Conservation (phyloP, 2,113 vertebrate genomes). For the Lamprologus speciosus region DNA sequence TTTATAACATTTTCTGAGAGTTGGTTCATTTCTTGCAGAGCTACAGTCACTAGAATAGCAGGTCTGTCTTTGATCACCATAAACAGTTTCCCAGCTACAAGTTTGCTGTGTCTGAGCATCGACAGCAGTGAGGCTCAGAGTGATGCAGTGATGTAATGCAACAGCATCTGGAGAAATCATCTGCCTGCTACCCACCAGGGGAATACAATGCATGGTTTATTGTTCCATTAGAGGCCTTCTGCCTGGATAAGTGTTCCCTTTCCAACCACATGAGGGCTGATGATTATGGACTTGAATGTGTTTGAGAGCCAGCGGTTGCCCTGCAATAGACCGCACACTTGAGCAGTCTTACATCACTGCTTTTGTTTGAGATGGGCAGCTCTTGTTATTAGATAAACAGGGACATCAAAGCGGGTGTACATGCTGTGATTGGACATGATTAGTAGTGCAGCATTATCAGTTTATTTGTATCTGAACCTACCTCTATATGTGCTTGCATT, state of each 20-base stretch:
- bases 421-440: not conserved
- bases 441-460: not conserved
- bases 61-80: not conserved
- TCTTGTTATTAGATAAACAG: not conserved
- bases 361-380: not conserved
- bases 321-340: constrained; percentile 8
- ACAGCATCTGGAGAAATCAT: constrained; percentile 10
- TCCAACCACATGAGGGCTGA: constrained; percentile 18
- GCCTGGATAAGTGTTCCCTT: constrained; percentile 52
- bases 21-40: not conserved
- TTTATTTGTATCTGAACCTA: not conserved
- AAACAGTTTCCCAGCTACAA: not conserved
- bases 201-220: constrained; percentile 23
- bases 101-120: not conserved
- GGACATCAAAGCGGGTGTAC: not conserved
- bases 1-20: not conserved
- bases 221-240: constrained; percentile 62
- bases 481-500: not conserved
- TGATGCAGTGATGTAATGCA: constrained; percentile 56
- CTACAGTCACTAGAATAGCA: not conserved
- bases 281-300: constrained; percentile 23
- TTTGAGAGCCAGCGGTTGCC: constrained; percentile 20
- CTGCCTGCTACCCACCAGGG: constrained; percentile 28
- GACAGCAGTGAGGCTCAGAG: not conserved
- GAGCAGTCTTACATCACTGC: constrained; percentile 21